phyloP scores from a whole-genome alignment of 1,140 invertebrate genomes.

The Eupristina koningsbergeri region DNA sequence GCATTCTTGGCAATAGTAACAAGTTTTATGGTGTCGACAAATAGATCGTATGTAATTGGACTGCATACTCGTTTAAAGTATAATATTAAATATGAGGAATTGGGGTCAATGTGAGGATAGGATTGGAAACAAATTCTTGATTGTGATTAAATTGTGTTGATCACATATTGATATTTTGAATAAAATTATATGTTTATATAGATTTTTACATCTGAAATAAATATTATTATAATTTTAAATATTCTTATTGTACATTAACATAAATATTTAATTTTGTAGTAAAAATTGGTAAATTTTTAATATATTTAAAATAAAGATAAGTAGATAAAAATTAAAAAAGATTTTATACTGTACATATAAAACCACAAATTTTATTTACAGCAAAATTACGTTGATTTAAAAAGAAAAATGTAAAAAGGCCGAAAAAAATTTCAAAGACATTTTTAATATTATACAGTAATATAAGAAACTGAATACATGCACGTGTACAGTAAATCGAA shows the following conservation, averaged over 20 bases:
- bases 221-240: neutral
- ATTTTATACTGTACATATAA: too few relatives aligned
- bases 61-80: neutral
- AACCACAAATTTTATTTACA: too few relatives aligned
- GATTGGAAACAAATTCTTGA: neutral
- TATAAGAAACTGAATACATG: too few relatives aligned
- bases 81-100: neutral
- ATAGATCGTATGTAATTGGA: neutral
- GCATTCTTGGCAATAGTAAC: neutral
- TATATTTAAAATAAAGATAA: neutral
- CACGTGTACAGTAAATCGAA: too few relatives aligned
- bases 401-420: too few relatives aligned
- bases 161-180: neutral
- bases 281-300: neutral
- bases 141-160: neutral
- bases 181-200: neutral
- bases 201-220: neutral
- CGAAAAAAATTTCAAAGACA: too few relatives aligned
- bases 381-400: too few relatives aligned
- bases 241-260: too few relatives aligned
- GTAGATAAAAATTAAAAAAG: too few relatives aligned
- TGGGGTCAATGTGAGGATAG: neutral
- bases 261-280: neutral
- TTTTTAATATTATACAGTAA: too few relatives aligned
- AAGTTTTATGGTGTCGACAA: neutral